phyloP scores from a whole-genome alignment of 2,113 vertebrate species.

The Caloenas nicobarica region DNA sequence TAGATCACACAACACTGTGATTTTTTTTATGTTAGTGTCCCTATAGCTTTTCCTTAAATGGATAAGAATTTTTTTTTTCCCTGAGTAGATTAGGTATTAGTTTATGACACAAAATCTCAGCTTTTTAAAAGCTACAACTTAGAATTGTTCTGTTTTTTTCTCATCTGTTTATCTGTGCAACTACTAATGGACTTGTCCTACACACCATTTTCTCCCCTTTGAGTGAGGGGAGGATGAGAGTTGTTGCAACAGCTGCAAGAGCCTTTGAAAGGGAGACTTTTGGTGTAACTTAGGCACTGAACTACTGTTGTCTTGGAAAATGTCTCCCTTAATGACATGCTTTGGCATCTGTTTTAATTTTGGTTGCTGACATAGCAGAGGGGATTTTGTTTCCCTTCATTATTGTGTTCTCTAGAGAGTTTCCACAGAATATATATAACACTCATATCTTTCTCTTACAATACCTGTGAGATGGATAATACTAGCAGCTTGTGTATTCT shows the following conservation, averaged over 20 bases:
- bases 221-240: neutral
- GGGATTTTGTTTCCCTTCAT: neutral
- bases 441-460: neutral
- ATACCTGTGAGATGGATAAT: neutral
- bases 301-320: neutral
- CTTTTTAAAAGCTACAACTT: neutral
- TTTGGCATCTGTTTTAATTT: slow-evolving; percentile 54
- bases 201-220: neutral
- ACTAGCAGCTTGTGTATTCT: neutral
- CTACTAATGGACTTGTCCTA: neutral
- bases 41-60: neutral
- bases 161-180: neutral
- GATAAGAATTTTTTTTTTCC: neutral
- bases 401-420: neutral
- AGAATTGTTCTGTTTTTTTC: neutral
- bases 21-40: neutral
- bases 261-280: neutral
- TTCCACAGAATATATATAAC: neutral
- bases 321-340: neutral
- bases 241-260: neutral
- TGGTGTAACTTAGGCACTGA: neutral
- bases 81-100: neutral
- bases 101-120: neutral
- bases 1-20: neutral
- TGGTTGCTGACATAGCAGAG: slow-evolving; percentile 31